Base-by-base conservation (phyloP, 2,888 invertebrate genomes). In the Clivina fossor region DNA sequence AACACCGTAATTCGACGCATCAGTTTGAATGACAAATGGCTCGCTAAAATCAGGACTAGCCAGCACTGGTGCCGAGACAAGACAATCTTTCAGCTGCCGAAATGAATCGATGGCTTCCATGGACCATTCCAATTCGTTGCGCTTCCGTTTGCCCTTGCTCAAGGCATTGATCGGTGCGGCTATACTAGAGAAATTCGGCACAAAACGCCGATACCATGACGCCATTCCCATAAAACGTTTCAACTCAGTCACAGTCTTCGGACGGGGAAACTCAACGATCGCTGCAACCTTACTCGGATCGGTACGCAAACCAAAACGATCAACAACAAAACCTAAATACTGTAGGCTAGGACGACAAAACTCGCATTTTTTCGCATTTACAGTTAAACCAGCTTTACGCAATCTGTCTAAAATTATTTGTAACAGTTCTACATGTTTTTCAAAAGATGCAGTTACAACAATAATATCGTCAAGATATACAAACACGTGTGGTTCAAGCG, bases 271-370 rank as follows among this genome's bases (percentile, higher is more conserved):
- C 15, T 38, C 9, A 8, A 16, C 38, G 16, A 38, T 38, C 9
- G 38, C 18, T 18, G 15, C 13, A 16, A 38, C 15, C 16, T 38
- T 38, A 38, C 16, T 16, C 9, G 18, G 38, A 16, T 38, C 38
- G 4, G 8, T 18, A 38, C 18, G 38, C 9, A 38, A 16, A 16
- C 67, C 67, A 1, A 64, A 30, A 2, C 48, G 37, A 50, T 68
- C 65, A 0, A 74, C 65, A 0, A 66, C 24, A 40, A 64, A 66
- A 3, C 72, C 71, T 4, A 72, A 49, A 51, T 64, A 69, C 20
- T 60, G 61, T 2, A 70, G 37, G 9, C 60, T 44, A 13, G 20
- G 22, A 15, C 51, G 50, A 22, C 62, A 62, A 47, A 65, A 65
- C 11, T 60, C 37, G 30, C 61, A 61, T 41, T 69, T 68, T 0